Percentiles rank a stretch among this genome's conserved stretches.
These are phyloP conservation scores for Labeo calbasu DNA, from an alignment of 2,797 vertebrate species.

Conservation along the genomic window DNA sequence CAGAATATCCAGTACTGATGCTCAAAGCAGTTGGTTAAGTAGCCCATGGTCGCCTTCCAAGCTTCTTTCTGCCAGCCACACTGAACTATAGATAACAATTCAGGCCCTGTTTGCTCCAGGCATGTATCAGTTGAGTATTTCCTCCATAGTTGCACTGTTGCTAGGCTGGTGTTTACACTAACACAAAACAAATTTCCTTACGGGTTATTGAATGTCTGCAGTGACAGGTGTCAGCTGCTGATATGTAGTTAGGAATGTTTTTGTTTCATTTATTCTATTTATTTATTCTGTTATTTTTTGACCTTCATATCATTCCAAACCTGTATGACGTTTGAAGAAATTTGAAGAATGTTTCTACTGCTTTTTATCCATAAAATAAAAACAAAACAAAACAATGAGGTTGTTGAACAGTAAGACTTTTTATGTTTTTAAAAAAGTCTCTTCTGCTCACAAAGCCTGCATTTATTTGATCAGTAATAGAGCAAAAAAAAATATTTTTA, in stretches of 20 bases:
- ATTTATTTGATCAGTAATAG: too few species aligned
- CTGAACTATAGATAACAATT: background rate
- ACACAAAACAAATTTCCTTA: background rate
- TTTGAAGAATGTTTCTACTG: too few species aligned
- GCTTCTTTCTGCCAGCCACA: background rate
- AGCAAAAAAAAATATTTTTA: too few species aligned
- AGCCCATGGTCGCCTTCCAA: background rate
- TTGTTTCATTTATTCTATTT: background rate
- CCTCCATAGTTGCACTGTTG: background rate
- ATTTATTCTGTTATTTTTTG: background rate
- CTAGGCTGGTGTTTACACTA: background rate
- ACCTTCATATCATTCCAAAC: too few species aligned
- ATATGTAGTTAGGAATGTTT: background rate
- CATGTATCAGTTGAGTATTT: background rate
- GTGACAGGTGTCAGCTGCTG: background rate
- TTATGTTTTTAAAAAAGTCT: too few species aligned
- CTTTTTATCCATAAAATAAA: too few species aligned
- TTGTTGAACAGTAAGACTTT: too few species aligned
- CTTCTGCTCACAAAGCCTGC: too few species aligned
- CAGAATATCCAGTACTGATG: background rate
- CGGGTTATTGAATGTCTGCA: background rate
- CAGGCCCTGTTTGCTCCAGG: background rate
- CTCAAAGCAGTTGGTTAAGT: conserved; percentile 1
- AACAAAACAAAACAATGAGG: too few species aligned
- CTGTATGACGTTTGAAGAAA: too few species aligned